phyloP scores from a whole-genome alignment of 1,140 invertebrate genomes.

The Leptonema lineaticorne region DNA sequence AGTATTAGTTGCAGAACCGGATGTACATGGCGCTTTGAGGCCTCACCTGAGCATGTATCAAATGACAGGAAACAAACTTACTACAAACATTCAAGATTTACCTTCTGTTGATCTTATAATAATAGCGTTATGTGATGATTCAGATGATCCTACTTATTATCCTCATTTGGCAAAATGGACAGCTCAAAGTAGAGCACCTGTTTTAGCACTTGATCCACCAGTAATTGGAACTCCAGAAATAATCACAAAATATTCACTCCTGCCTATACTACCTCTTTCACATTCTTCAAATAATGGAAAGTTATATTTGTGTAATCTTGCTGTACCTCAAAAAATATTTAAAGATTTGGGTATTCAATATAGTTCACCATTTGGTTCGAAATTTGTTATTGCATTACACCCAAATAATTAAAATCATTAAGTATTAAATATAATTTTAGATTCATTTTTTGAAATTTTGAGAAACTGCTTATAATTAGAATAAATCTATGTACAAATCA shows the following conservation, averaged over 20 bases:
- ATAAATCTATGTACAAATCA: too few species aligned
- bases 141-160: conserved; percentile 46
- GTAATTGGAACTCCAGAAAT: conserved; percentile 66
- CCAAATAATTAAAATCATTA: conserved; percentile 53
- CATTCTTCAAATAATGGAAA: conserved; percentile 71
- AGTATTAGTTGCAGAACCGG: conserved; percentile 32
- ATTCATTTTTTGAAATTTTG: too few species aligned
- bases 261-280: conserved; percentile 74
- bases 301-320: conserved; percentile 85
- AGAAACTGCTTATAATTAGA: background rate
- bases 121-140: conserved; percentile 62
- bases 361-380: conserved; percentile 84
- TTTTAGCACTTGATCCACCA: conserved; percentile 81
- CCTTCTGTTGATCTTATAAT: conserved; percentile 71
- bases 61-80: conserved; percentile 60
- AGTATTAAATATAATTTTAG: too few species aligned
- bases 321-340: conserved; percentile 77
- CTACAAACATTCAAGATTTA: conserved; percentile 58
- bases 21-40: conserved; percentile 42
- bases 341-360: conserved; percentile 76
- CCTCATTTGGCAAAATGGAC: conserved; percentile 64
- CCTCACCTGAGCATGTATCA: conserved; percentile 63
- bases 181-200: conserved; percentile 70
- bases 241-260: conserved; percentile 71
- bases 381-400: conserved; percentile 85